phyloP scores from a whole-genome alignment of 2,888 invertebrate genomes.

The Eupithecia centaureata region DNA sequence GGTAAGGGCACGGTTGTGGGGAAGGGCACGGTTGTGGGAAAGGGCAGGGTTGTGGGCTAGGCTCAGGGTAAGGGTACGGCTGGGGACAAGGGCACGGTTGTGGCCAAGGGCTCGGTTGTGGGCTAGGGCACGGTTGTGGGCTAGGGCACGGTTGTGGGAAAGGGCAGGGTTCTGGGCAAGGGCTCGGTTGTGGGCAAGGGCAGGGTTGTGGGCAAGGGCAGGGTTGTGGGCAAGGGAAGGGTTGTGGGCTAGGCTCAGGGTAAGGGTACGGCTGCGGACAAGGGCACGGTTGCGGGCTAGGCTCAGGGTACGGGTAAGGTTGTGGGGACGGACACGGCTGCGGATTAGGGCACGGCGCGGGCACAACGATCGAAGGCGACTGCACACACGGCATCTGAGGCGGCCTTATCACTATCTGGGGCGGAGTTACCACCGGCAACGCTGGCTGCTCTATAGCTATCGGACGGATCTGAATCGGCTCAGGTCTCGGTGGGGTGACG shows the following conservation, averaged over 20 bases:
- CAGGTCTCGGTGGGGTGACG: constrained; percentile 55
- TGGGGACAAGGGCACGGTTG: neutral
- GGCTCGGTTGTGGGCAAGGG: neutral
- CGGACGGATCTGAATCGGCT: constrained; percentile 56
- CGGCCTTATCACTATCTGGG: constrained; percentile 58
- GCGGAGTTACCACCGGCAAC: constrained; percentile 52
- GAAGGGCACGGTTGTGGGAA: neutral
- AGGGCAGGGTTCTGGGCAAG: neutral
- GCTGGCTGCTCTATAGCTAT: constrained; percentile 59
- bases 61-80: neutral
- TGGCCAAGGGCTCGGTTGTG: neutral
- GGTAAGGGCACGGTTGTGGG: neutral
- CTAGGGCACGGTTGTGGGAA: neutral
- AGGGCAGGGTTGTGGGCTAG: neutral
- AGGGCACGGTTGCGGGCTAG: neutral
- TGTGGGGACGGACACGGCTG: neutral
- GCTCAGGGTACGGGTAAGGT: neutral
- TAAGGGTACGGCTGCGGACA: neutral
- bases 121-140: neutral
- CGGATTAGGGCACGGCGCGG: neutral
- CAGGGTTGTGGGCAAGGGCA: neutral
- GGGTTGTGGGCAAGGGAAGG: neutral
- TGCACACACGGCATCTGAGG: constrained; percentile 55
- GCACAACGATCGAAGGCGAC: constrained; percentile 47
- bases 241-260: neutral